phyloP scores from a whole-genome alignment of 2,797 vertebrate species.

The Erethizon dorsatum region DNA sequence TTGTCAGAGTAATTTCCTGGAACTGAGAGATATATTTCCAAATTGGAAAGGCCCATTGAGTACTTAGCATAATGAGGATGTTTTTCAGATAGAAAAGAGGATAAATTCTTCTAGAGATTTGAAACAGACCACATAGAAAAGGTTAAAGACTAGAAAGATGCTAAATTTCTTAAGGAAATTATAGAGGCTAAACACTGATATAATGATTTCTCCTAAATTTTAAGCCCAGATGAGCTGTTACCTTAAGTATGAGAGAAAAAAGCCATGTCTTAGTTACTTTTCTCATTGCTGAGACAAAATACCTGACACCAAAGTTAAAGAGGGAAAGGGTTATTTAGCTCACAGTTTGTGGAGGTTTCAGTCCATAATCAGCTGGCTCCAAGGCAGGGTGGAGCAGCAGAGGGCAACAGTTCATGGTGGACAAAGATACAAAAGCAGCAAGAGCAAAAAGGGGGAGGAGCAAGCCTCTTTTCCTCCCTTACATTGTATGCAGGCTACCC shows the following conservation, averaged over 20 bases:
- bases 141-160: neutral
- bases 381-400: neutral
- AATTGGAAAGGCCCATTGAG: neutral
- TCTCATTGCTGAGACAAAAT: neutral
- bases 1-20: conserved; percentile 24
- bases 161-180: neutral
- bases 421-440: neutral
- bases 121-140: neutral
- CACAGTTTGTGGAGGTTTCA: neutral
- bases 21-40: neutral
- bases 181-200: neutral
- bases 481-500: neutral
- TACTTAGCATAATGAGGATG: neutral
- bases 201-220: neutral
- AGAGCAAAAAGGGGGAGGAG: neutral
- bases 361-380: neutral
- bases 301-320: neutral
- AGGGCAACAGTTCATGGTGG: neutral
- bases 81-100: neutral
- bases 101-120: neutral
- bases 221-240: neutral
- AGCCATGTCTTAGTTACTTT: neutral
- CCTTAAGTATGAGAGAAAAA: neutral
- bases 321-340: neutral
- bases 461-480: neutral